These are phyloP conservation scores for Camponotus fellah DNA, from an alignment of 2,888 invertebrate genomes.

Conservation along the genomic window DNA sequence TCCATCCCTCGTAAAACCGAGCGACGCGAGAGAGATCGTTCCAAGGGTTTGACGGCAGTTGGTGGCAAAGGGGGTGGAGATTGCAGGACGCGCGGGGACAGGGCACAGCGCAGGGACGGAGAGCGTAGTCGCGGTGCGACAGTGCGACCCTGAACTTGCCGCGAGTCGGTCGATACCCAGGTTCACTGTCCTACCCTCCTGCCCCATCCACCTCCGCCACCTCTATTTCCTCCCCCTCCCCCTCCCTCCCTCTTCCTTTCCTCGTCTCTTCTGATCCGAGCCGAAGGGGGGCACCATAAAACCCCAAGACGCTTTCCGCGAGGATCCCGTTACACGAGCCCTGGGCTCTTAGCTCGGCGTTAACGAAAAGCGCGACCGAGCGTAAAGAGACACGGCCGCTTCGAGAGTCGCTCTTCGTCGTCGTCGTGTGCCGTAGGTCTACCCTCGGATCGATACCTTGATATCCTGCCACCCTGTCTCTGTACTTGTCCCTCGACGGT, in stretches of 20 bases:
- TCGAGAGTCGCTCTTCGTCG: slow-evolving; percentile 73
- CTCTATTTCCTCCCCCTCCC: slow-evolving; percentile 61
- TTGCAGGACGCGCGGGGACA: slow-evolving; percentile 50
- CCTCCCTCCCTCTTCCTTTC: slow-evolving; percentile 39
- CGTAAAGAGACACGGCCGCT: slow-evolving; percentile 78
- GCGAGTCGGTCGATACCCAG: slow-evolving; percentile 81
- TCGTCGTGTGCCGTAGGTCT: slow-evolving; percentile 65
- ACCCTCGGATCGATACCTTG: slow-evolving; percentile 73
- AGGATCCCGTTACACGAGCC: slow-evolving; percentile 81
- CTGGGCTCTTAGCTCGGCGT: slow-evolving; percentile 78
- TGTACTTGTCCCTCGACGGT: slow-evolving; percentile 68
- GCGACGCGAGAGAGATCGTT: slow-evolving; percentile 63
- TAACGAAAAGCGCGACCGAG: slow-evolving; percentile 81
- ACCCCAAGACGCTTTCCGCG: slow-evolving; percentile 80
- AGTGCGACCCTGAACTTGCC: slow-evolving; percentile 84
- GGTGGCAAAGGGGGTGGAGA: slow-evolving; percentile 59
- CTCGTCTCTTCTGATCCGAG: slow-evolving; percentile 66
- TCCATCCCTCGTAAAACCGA: slow-evolving; percentile 70
- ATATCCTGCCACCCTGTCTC: slow-evolving; percentile 75
- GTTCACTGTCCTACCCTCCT: slow-evolving; percentile 81
- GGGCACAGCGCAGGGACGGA: slow-evolving; percentile 39
- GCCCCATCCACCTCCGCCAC: slow-evolving; percentile 64
- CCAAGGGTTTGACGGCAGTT: slow-evolving; percentile 66
- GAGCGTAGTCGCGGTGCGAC: slow-evolving; percentile 72
- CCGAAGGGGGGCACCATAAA: slow-evolving; percentile 75